phyloP scores from a whole-genome alignment of 2,113 vertebrate species.

The Hiodon tergisus region DNA sequence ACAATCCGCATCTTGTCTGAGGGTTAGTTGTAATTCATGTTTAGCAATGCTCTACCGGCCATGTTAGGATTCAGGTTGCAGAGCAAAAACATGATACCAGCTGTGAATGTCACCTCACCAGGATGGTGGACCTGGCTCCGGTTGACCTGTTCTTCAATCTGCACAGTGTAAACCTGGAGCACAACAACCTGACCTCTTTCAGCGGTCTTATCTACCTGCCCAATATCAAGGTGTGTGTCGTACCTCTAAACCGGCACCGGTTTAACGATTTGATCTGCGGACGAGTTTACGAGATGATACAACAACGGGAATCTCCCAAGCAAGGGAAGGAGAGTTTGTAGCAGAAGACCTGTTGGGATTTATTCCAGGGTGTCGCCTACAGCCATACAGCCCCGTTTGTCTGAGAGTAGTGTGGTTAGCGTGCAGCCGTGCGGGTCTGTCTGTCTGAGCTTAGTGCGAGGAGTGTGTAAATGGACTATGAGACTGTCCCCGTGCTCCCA shows the following conservation, averaged over 20 bases:
- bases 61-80: not conserved
- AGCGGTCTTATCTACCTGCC: constrained; percentile 74
- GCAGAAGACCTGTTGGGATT: too few species aligned
- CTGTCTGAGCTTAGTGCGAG: too few species aligned
- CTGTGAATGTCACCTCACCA: constrained; percentile 30
- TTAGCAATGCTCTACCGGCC: not conserved
- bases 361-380: too few species aligned
- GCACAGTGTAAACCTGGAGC: constrained; percentile 68
- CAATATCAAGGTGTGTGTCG: constrained; percentile 62
- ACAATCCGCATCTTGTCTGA: too few species aligned
- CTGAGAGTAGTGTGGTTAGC: too few species aligned
- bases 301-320: not conserved
- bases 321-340: not conserved
- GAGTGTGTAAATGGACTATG: too few species aligned
- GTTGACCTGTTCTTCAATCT: constrained; percentile 64
- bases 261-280: too few species aligned
- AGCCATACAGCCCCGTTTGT: too few species aligned
- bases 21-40: not conserved
- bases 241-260: not conserved
- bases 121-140: constrained; percentile 67
- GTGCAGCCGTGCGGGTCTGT: too few species aligned
- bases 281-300: not conserved
- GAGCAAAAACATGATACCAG: not conserved
- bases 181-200: constrained; percentile 77
- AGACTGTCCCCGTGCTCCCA: not conserved